Evolutionary conservation across 1,140 invertebrate species (phyloP).

Genomic region (Phortica variegata): DNA sequence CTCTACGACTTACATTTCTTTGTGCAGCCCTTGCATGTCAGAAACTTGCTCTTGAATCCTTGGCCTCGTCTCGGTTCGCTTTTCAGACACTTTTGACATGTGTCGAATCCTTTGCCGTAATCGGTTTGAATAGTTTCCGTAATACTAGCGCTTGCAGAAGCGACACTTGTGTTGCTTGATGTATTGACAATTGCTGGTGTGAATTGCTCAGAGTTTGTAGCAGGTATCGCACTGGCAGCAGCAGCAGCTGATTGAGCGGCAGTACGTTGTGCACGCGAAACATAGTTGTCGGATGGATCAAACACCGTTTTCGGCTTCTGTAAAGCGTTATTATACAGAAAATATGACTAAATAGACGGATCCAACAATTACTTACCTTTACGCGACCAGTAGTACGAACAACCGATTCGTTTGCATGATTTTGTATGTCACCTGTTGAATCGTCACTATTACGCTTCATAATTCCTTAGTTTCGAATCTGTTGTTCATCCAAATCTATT

Average conservation of each 20-base stretch:
- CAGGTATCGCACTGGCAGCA: not conserved
- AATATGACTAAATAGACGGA: not conserved
- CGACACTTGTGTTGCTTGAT: not conserved
- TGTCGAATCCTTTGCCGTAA: slow-evolving; percentile 18
- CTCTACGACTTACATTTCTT: slow-evolving; percentile 32
- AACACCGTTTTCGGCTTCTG: slow-evolving; percentile 65
- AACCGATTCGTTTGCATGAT: not conserved
- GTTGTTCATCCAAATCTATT: slow-evolving; percentile 10
- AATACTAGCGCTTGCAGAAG: not conserved
- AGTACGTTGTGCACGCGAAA: slow-evolving; percentile 59
- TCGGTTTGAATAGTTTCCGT: not conserved
- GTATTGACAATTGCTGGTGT: not conserved
- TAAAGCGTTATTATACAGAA: not conserved
- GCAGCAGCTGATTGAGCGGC: slow-evolving; percentile 1
- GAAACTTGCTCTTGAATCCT: slow-evolving; percentile 38
- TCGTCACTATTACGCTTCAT: no score
- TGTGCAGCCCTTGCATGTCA: slow-evolving; percentile 35
- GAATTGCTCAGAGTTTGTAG: not conserved
- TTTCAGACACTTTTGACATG: slow-evolving; percentile 39
- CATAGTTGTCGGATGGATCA: slow-evolving; percentile 71
- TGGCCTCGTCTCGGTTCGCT: slow-evolving; percentile 35
- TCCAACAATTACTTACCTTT: slow-evolving; percentile 26
- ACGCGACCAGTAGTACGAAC: slow-evolving; percentile 51
- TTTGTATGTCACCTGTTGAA: slow-evolving; percentile 7
- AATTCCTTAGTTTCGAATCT: no score